phyloP scores from a whole-genome alignment of 2,888 invertebrate genomes.

The Oasisia sp. region DNA sequence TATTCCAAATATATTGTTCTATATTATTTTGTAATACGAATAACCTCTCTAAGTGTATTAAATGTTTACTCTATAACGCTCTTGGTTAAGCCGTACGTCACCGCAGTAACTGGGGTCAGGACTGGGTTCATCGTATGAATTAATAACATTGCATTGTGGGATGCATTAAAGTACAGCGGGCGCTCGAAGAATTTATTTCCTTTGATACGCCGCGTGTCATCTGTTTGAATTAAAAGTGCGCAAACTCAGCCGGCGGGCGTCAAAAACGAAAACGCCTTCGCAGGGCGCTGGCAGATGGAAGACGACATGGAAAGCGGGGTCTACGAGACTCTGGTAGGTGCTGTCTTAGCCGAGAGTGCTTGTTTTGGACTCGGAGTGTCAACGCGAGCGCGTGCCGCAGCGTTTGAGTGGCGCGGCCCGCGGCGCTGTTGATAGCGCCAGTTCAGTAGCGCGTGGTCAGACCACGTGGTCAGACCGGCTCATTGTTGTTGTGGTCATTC shows the following conservation, averaged over 20 bases:
- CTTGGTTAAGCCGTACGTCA: not conserved
- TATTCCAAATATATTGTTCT: not conserved
- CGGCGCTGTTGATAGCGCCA: constrained; percentile 17
- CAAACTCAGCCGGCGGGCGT: not conserved
- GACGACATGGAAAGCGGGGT: not conserved
- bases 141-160: not conserved
- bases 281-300: not conserved
- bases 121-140: not conserved
- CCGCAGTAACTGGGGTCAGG: not conserved
- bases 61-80: not conserved
- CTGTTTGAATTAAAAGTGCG: constrained; percentile 12
- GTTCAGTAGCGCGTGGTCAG: constrained; percentile 17
- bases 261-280: not conserved
- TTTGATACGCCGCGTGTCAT: constrained; percentile 13
- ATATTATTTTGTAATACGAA: not conserved
- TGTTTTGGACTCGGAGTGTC: constrained; percentile 6
- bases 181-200: not conserved
- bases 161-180: constrained; percentile 11
- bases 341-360: not conserved
- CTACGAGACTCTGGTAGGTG: not conserved
- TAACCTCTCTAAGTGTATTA: not conserved
- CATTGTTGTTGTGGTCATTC: constrained; percentile 13
- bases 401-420: constrained; percentile 13
- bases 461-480: constrained; percentile 4
- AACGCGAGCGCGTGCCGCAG: constrained; percentile 10